Evolutionary conservation across 2,888 invertebrate species (phyloP).

Genomic region (Sinohyriopsis cumingii): DNA sequence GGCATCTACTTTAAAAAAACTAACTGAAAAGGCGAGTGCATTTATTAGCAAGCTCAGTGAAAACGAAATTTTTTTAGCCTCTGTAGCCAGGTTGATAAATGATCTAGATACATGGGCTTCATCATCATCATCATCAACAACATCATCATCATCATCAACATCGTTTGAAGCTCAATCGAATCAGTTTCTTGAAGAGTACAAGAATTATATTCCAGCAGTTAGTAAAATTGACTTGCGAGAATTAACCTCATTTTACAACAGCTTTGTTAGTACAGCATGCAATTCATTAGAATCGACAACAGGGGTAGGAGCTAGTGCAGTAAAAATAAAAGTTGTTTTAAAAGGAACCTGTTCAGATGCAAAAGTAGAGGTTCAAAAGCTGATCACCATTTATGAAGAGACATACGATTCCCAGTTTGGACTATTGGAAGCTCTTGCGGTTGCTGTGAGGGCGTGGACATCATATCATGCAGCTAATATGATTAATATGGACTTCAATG

Average conservation of each 20-base stretch:
- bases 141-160: too few relatives aligned
- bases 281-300: not conserved
- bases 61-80: too few relatives aligned
- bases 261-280: not conserved
- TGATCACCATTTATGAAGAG: not conserved
- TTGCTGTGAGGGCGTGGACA: not conserved
- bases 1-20: too few relatives aligned
- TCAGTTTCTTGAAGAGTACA: not conserved
- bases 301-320: not conserved
- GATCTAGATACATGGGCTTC: too few relatives aligned
- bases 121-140: too few relatives aligned
- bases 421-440: not conserved
- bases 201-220: not conserved
- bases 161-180: too few relatives aligned
- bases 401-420: constrained; percentile 5
- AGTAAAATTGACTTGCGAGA: not conserved
- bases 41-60: too few relatives aligned
- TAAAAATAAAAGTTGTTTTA: not conserved
- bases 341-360: not conserved
- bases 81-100: too few relatives aligned
- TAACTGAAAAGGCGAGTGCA: too few relatives aligned
- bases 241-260: not conserved
- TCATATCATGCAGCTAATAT: not conserved
- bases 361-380: constrained; percentile 1
- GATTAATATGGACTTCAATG: not conserved